These are phyloP conservation scores for Drosophila demipolita DNA, from an alignment of 2,888 invertebrate species.

Conservation along the genomic window DNA sequence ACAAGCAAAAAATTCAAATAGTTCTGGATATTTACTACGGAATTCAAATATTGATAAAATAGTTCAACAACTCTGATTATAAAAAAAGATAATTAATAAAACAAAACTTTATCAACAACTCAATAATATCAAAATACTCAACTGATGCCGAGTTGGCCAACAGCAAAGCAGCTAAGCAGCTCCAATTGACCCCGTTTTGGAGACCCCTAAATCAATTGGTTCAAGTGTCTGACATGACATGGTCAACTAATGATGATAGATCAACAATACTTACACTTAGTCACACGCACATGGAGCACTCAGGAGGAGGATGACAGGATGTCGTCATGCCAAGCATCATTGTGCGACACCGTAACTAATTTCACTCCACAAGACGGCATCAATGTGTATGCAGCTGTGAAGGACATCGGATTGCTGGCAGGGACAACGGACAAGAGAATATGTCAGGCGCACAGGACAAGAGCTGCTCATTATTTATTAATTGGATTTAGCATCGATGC, in stretches of 20 bases:
- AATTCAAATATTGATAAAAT: not conserved
- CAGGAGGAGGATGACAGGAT: slow-evolving; percentile 29
- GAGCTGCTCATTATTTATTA: slow-evolving; percentile 68
- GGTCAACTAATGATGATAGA: slow-evolving; percentile 78
- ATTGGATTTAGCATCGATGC: slow-evolving; percentile 60
- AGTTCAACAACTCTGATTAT: not conserved
- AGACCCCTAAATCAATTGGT: slow-evolving; percentile 72
- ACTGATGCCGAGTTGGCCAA: not conserved
- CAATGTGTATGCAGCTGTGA: slow-evolving; percentile 35
- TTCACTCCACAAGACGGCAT: slow-evolving; percentile 42
- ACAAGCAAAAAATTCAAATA: not conserved
- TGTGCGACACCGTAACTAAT: slow-evolving; percentile 76
- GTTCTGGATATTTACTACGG: not conserved
- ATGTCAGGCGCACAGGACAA: slow-evolving; percentile 50
- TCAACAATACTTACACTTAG: slow-evolving; percentile 62
- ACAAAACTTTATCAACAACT: not conserved
- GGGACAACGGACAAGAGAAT: slow-evolving; percentile 19
- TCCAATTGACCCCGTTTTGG: slow-evolving; percentile 37
- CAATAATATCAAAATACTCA: slow-evolving; percentile 4
- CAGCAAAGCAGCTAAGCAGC: slow-evolving; percentile 5
- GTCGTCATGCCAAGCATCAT: slow-evolving; percentile 53
- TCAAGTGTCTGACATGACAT: slow-evolving; percentile 73
- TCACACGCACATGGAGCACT: slow-evolving; percentile 39
- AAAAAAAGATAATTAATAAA: not conserved
- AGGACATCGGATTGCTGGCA: slow-evolving; percentile 53